Percentiles rank a stretch among this genome's conserved stretches.
phyloP scores from a whole-genome alignment of 2,888 invertebrate genomes.

The Oasisia sp. region DNA sequence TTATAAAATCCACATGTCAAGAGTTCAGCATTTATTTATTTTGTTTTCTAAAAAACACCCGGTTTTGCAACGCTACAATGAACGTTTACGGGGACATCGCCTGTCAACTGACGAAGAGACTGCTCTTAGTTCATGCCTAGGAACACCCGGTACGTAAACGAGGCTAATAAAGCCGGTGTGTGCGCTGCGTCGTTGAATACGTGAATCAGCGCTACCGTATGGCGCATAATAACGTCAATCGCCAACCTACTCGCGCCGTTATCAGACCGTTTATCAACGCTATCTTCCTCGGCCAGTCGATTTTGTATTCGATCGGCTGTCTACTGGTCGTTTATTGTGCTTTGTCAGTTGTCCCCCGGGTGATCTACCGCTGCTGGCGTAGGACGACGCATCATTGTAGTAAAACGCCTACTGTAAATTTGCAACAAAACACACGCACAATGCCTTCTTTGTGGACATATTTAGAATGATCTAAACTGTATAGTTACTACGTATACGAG shows the following conservation, averaged over 20 bases:
- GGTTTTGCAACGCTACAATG: neutral
- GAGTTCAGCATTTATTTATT: no score
- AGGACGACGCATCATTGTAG: neutral
- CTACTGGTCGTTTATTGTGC: neutral
- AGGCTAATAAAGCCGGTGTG: neutral
- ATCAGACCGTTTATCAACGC: constrained; percentile 2
- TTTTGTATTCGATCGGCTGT: neutral
- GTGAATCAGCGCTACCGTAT: neutral
- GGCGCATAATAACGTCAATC: neutral
- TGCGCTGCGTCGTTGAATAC: neutral
- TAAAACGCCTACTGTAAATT: neutral
- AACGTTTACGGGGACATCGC: neutral
- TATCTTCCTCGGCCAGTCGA: neutral
- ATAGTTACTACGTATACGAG: no score
- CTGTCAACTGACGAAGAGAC: neutral
- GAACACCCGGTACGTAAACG: neutral
- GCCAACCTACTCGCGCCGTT: neutral
- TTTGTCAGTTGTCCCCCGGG: neutral
- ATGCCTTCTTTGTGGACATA: neutral
- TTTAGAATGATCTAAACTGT: no score
- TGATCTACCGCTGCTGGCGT: neutral
- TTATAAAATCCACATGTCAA: no score
- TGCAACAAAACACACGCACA: neutral
- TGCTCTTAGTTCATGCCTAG: neutral
- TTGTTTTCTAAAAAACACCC: neutral